These are phyloP conservation scores for Liodrosophila aerea DNA, from an alignment of 2,888 invertebrate genomes.

Conservation along the genomic window DNA sequence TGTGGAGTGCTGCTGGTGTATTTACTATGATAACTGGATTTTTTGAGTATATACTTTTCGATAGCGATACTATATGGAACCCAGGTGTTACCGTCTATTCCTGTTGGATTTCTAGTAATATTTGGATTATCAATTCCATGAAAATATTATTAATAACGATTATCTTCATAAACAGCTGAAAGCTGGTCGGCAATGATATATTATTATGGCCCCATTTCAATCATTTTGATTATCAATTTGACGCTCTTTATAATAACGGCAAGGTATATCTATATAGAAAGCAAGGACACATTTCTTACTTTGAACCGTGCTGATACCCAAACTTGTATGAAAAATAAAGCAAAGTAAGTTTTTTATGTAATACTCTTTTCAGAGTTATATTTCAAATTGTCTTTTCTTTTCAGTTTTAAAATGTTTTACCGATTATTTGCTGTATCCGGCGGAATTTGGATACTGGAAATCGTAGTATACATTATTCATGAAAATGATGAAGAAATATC, in stretches of 20 bases:
- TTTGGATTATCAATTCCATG: background rate
- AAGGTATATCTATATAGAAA: conserved; percentile 56
- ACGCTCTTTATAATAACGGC: conserved; percentile 66
- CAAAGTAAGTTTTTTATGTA: conserved; percentile 1
- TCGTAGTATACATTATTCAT: conserved; percentile 87
- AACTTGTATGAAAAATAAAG: background rate
- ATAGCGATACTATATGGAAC: conserved; percentile 44
- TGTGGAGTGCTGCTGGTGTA: conserved; percentile 63
- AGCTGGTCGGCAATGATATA: conserved; percentile 60
- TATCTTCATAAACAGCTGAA: conserved; percentile 33
- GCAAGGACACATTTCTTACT: no score
- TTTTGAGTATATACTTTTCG: conserved; percentile 51
- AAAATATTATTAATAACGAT: background rate
- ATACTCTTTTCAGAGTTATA: background rate
- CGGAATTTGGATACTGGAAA: conserved; percentile 90
- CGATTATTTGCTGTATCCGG: conserved; percentile 92
- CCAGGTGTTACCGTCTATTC: conserved; percentile 83
- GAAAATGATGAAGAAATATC: no score
- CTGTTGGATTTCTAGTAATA: conserved; percentile 85
- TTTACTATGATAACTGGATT: conserved; percentile 52
- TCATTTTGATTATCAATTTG: conserved; percentile 65
- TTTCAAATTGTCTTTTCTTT: background rate
- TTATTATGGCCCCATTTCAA: conserved; percentile 65
- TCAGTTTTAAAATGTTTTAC: conserved; percentile 88
- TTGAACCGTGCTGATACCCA: conserved; percentile 3